phyloP scores from a whole-genome alignment of 2,797 vertebrate genomes.

The Parambassis ranga region DNA sequence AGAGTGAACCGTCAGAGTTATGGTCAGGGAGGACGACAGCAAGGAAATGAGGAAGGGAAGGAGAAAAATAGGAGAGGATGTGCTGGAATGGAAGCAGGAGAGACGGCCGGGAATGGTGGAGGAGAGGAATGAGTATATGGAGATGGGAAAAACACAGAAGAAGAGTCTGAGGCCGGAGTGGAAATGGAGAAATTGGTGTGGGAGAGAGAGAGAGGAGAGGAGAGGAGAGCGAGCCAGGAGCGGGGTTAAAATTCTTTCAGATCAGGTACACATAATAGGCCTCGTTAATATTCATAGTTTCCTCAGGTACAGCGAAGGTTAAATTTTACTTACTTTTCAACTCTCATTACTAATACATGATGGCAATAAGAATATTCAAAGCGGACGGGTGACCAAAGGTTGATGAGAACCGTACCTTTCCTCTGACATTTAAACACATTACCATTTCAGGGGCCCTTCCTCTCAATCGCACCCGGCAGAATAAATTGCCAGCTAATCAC shows the following conservation, averaged over 20 bases:
- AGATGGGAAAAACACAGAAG: background rate
- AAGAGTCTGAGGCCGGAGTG: background rate
- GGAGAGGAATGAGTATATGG: background rate
- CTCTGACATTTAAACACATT: slow-evolving; percentile 89
- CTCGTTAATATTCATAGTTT: slow-evolving; percentile 87
- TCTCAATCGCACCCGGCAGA: slow-evolving; percentile 72
- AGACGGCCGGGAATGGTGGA: background rate
- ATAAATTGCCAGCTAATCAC: slow-evolving; percentile 83
- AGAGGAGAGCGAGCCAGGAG: slow-evolving; percentile 30
- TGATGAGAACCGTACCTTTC: slow-evolving; percentile 85
- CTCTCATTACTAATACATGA: slow-evolving; percentile 88
- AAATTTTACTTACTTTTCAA: slow-evolving; percentile 88
- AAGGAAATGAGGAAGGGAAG: background rate
- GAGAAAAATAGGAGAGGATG: background rate
- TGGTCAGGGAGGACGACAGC: background rate
- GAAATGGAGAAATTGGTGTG: slow-evolving; percentile 11
- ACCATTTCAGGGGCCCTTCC: slow-evolving; percentile 78
- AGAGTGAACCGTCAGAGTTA: too few species aligned
- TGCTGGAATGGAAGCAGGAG: background rate
- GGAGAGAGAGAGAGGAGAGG: slow-evolving; percentile 8
- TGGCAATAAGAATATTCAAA: slow-evolving; percentile 88
- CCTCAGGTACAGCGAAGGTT: slow-evolving; percentile 86
- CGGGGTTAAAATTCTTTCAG: slow-evolving; percentile 85
- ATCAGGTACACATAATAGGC: slow-evolving; percentile 88
- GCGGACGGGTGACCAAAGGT: slow-evolving; percentile 83